These are phyloP conservation scores for Thumatha senex DNA, from an alignment of 2,888 invertebrate genomes.

Conservation along the genomic window DNA sequence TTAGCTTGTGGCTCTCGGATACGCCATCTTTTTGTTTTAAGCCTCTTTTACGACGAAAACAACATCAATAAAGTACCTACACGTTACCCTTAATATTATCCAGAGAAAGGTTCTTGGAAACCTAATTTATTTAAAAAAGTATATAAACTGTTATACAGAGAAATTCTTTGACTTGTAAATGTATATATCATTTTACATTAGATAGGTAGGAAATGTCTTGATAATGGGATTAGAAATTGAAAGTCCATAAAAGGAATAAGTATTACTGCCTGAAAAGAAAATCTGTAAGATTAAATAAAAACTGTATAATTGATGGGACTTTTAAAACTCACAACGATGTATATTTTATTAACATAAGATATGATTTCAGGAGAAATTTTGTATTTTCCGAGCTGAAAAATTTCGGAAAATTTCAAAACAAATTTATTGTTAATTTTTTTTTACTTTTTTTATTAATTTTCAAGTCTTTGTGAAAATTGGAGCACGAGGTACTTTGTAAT, in stretches of 20 bases:
- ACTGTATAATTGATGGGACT: background rate
- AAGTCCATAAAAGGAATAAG: conserved; percentile 23
- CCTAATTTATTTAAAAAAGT: conserved; percentile 31
- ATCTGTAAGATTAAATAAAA: background rate
- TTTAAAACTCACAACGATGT: background rate
- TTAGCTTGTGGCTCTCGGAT: conserved; percentile 77
- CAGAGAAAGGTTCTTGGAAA: conserved; percentile 24
- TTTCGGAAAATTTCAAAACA: too few relatives aligned
- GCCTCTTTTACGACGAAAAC: conserved; percentile 60
- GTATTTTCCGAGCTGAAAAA: too few relatives aligned
- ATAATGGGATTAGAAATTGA: conserved; percentile 27
- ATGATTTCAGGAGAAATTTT: too few relatives aligned
- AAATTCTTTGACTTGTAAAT: conserved; percentile 37
- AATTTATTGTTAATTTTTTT: too few relatives aligned
- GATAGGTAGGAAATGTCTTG: conserved; percentile 27
- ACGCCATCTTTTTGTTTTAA: conserved; percentile 75
- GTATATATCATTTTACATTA: conserved; percentile 29
- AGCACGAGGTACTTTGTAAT: too few relatives aligned
- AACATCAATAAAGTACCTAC: conserved; percentile 36
- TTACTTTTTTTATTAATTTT: too few relatives aligned
- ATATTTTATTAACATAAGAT: background rate
- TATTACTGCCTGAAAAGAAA: conserved; percentile 6
- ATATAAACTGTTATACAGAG: conserved; percentile 20
- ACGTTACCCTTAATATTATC: conserved; percentile 31
- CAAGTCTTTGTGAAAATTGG: too few relatives aligned